Evolutionary conservation across 1,140 invertebrate species (phyloP).

Genomic region (Zaprionus lachaisei): DNA sequence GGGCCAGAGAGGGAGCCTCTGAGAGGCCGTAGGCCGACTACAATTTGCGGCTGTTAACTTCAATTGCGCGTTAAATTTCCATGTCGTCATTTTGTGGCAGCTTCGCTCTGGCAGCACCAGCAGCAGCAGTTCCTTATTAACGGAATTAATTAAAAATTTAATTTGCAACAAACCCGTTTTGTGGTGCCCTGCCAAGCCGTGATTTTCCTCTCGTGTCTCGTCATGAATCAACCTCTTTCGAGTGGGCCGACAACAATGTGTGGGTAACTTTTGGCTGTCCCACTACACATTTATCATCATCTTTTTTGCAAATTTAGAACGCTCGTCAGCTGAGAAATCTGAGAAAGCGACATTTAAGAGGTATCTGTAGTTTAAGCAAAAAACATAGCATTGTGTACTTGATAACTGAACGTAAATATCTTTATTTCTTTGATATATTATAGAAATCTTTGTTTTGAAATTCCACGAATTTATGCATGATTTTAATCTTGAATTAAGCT

Average conservation of each 20-base stretch:
- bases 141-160: conserved; percentile 74
- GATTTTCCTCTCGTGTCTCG: conserved; percentile 24
- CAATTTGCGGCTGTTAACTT: conserved; percentile 66
- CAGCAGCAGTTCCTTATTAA: conserved; percentile 51
- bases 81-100: conserved; percentile 31
- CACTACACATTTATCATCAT: conserved; percentile 29
- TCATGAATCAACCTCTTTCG: conserved; percentile 35
- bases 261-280: background rate
- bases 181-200: conserved; percentile 18
- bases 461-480: too few species aligned
- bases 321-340: background rate
- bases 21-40: conserved; percentile 36
- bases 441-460: too few species aligned
- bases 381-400: too few species aligned
- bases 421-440: too few species aligned
- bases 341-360: too few species aligned
- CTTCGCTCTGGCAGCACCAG: background rate
- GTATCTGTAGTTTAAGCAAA: too few species aligned
- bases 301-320: conserved; percentile 8
- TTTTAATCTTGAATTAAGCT: too few species aligned
- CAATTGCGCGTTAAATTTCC: conserved; percentile 68
- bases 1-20: conserved; percentile 1
- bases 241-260: background rate
- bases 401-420: too few species aligned
- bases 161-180: conserved; percentile 69